Percentiles rank a stretch among this genome's conserved stretches.
Evolutionary conservation across 2,113 vertebrate genomes (phyloP).

Genomic region (Sarotherodon lohbergeri): DNA sequence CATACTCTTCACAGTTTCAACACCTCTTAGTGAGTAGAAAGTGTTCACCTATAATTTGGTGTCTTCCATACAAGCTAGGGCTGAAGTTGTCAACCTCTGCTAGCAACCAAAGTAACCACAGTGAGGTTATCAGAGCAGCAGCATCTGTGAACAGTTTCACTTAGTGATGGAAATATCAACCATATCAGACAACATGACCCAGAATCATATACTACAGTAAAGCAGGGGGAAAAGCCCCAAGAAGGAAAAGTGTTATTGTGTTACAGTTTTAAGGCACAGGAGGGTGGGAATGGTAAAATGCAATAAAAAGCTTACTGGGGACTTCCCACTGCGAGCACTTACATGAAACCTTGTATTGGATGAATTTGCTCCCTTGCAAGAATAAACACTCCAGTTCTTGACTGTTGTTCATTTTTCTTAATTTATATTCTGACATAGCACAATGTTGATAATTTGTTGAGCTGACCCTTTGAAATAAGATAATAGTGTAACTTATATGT

Average conservation of each 20-base stretch:
- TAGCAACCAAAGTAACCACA: not conserved
- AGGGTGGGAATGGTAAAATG: not conserved
- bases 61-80: not conserved
- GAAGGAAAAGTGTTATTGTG: not conserved
- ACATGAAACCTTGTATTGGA: not conserved
- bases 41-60: not conserved
- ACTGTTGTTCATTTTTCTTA: not conserved
- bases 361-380: not conserved
- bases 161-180: not conserved
- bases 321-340: not conserved
- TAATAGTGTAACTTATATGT: not conserved
- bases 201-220: not conserved
- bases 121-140: too few species aligned
- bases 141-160: not conserved
- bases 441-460: not conserved
- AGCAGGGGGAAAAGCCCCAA: not conserved
- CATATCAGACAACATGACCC: not conserved
- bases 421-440: not conserved
- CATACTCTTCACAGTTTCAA: not conserved
- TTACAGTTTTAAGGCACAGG: not conserved
- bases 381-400: not conserved
- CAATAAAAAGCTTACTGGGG: not conserved
- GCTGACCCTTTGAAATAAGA: not conserved
- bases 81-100: not conserved
- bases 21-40: not conserved